Conservation (phyloP, 2,888 invertebrate species). For the Spilosoma lubricipeda region DNA sequence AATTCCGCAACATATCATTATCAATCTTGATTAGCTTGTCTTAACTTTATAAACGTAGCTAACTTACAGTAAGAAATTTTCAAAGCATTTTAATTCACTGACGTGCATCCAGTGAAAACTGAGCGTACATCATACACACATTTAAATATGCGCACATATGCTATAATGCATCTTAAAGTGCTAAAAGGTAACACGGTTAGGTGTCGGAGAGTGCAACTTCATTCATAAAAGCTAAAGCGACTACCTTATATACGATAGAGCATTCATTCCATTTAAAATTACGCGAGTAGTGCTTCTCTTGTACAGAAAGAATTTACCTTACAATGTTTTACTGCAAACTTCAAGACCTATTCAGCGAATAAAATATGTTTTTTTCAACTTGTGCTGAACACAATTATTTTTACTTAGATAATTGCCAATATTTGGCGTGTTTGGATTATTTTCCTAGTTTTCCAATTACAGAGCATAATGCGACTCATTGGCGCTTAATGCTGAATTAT, state of each 20-base stretch:
- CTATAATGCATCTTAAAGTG: conserved; percentile 18
- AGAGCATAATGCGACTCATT: too few relatives aligned
- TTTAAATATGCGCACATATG: not conserved
- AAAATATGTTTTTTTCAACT: not conserved
- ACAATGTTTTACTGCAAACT: not conserved
- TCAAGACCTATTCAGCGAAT: not conserved
- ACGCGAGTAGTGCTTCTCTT: conserved; percentile 10
- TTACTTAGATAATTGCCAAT: not conserved
- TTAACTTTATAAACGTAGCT: not conserved
- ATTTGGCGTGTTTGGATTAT: not conserved
- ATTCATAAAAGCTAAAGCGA: conserved; percentile 17
- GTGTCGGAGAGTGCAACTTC: conserved; percentile 15
- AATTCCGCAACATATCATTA: not conserved
- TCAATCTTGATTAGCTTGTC: not conserved
- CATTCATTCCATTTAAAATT: conserved; percentile 17
- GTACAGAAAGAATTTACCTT: conserved; percentile 10
- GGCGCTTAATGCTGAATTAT: too few relatives aligned
- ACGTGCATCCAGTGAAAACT: not conserved
- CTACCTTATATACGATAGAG: conserved; percentile 5
- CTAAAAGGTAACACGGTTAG: conserved; percentile 19
- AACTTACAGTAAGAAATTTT: not conserved
- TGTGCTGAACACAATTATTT: too few relatives aligned
- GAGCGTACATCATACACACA: conserved; percentile 1
- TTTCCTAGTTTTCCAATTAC: too few relatives aligned
- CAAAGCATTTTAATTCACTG: not conserved